Evolutionary conservation across 1,140 invertebrate species (phyloP), one percentile per base, ranked within the genome.

Genomic region (Drosophila busckii): DNA sequence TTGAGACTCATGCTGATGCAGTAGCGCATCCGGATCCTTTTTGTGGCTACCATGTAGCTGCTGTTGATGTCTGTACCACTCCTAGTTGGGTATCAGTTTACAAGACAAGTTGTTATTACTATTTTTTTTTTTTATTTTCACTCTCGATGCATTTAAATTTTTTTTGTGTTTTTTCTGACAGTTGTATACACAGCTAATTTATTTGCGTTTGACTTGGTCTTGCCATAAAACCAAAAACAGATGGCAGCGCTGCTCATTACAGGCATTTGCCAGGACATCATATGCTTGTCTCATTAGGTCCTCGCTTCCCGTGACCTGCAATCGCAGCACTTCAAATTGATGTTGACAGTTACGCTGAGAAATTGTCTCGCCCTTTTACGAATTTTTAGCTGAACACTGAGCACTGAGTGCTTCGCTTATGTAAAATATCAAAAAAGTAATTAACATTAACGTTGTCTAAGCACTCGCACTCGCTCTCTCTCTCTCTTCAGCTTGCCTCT

Each of bases 381-480:
- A 6, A 5, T 35, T 4, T 4, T 29, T 34, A 13, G 41, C 26
- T 22, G 34, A 31, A 32, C 31, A 32, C 23, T 15, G 26, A 41
- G 45, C 54, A 29, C 19, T 63, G 35, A 56, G 50, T 52, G 44
- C 49, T 26, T 46, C 28, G 55, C 56, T 70, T 61, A 66, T 58
- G 46, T 73, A 65, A 80, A 65, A 75, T 75, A 75, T 69, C 46
- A 75, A 46, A 82, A 82, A 82, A 46, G 60, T 62, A 63, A 82
- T 82, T 64, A 61, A 69, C 64, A 65, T 82, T 73, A 68, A 52
- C 69, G 62, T 35, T 49, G n/a, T 56, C 55, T 41, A 42, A 82
- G 70, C 68, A 58, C 68, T 71, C 34, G 49, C 53, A 38, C 61
- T 66, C 41, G 45, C 41, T 42, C 34, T 9, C 29, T 9, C 13